Evolutionary conservation across 23 tunicate genomes (phyloP).

Genomic region (Pegea sp.): DNA sequence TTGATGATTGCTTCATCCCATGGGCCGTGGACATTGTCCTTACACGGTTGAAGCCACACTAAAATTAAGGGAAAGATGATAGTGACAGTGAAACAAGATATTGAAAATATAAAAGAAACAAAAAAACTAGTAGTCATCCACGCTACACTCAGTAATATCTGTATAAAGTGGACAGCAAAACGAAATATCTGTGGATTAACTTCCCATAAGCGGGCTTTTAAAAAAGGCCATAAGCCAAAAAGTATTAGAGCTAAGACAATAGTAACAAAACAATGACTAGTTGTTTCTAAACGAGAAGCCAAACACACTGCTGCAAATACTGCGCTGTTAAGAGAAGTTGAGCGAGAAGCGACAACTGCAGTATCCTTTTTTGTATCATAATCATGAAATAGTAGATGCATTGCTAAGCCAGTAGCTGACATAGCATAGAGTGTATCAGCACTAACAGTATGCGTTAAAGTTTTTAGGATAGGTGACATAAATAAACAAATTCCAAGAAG

Average conservation of each 20-base stretch:
- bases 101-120: slow-evolving; percentile 5
- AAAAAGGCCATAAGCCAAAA: slow-evolving; percentile 80
- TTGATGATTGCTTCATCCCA: slow-evolving; percentile 90
- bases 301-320: slow-evolving; percentile 74
- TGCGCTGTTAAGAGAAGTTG: slow-evolving; percentile 61
- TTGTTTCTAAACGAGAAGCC: slow-evolving; percentile 44
- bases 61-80: slow-evolving; percentile 39
- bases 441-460: slow-evolving; percentile 80
- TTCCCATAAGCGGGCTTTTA: slow-evolving; percentile 17
- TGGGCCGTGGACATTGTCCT: slow-evolving; percentile 65
- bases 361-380: slow-evolving; percentile 7
- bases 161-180: slow-evolving; percentile 12
- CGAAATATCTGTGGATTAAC: slow-evolving; percentile 8
- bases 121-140: slow-evolving; percentile 4
- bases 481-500: slow-evolving; percentile 38
- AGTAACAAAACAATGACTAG: slow-evolving; percentile 30
- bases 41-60: slow-evolving; percentile 22
- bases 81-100: slow-evolving; percentile 8
- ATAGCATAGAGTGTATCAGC: slow-evolving; percentile 82
- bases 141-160: slow-evolving; percentile 4
- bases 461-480: slow-evolving; percentile 52
- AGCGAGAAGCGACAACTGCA: slow-evolving; percentile 20
- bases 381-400: slow-evolving; percentile 60
- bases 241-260: slow-evolving; percentile 35
- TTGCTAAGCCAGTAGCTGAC: slow-evolving; percentile 26